Percentiles rank a stretch among this genome's conserved stretches.
Conservation (phyloP, 2,797 vertebrate genomes). For the Buceros bicornis region DNA sequence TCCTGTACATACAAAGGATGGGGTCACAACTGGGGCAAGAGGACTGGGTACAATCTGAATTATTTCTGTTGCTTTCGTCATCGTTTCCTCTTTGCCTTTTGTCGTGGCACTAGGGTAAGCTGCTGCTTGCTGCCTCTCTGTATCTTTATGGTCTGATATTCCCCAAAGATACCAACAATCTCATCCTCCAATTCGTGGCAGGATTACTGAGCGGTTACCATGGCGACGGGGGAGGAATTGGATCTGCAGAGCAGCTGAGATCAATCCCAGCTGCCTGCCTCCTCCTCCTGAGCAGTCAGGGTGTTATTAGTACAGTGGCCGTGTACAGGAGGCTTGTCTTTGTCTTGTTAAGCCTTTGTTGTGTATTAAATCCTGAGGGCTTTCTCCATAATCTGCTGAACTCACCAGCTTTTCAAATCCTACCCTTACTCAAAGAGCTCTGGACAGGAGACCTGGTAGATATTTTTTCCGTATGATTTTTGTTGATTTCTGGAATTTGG, state of each 20-base stretch:
- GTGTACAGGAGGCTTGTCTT: slow-evolving; percentile 37
- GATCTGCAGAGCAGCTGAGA: slow-evolving; percentile 39
- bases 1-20: fast-evolving
- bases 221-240: slow-evolving; percentile 51
- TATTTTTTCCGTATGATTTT: neutral
- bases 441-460: neutral
- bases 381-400: slow-evolving; percentile 45
- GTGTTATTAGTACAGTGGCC: slow-evolving; percentile 38
- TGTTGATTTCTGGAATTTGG: neutral
- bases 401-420: slow-evolving; percentile 28
- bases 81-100: neutral
- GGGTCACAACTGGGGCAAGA: neutral
- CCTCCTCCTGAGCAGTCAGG: slow-evolving; percentile 27
- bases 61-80: fast-evolving
- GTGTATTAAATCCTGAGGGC: slow-evolving; percentile 51
- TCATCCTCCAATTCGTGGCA: slow-evolving; percentile 72
- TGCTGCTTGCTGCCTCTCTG: neutral
- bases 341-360: slow-evolving; percentile 67
- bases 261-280: slow-evolving; percentile 49
- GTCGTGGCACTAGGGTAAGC: neutral
- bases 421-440: neutral
- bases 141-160: slow-evolving; percentile 67
- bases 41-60: neutral
- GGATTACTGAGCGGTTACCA: slow-evolving; percentile 75
- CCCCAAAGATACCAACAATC: slow-evolving; percentile 45